These are phyloP conservation scores for Oreochromis aureus DNA, from an alignment of 2,113 vertebrate genomes.

Conservation along the genomic window DNA sequence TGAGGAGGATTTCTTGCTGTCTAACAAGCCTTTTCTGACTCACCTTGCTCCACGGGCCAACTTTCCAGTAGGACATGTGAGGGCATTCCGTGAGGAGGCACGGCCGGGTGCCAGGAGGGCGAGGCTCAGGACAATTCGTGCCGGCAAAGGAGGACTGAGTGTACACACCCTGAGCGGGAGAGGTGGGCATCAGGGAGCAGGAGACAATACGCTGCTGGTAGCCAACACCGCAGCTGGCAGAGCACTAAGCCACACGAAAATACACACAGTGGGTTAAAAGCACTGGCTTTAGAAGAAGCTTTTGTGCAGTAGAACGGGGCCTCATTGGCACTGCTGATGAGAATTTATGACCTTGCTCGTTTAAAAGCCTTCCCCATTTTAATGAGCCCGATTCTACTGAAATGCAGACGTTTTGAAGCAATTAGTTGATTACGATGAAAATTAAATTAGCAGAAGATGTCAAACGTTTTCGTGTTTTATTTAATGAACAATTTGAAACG, in stretches of 20 bases:
- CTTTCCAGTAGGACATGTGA: conserved; percentile 77
- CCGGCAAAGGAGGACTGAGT: conserved; percentile 33
- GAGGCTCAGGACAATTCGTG: conserved; percentile 68
- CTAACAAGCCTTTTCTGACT: neutral
- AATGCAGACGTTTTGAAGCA: neutral
- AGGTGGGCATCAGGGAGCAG: conserved; percentile 69
- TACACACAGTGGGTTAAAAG: neutral
- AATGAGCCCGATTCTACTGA: neutral
- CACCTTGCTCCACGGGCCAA: conserved; percentile 82
- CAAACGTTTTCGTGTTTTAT: neutral
- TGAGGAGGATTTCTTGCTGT: neutral
- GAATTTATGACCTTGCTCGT: neutral
- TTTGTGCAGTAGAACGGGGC: neutral
- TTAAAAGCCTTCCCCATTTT: neutral
- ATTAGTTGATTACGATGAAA: neutral
- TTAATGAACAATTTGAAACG: neutral
- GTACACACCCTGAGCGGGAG: conserved; percentile 17
- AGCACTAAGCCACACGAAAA: conserved; percentile 73
- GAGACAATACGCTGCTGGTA: conserved; percentile 76
- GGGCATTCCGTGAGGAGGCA: conserved; percentile 78
- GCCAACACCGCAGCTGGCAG: conserved; percentile 76
- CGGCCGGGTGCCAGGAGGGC: conserved; percentile 59
- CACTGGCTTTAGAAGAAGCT: neutral
- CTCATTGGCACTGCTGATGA: neutral
- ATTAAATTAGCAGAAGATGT: neutral